phyloP scores from a whole-genome alignment of 2,797 vertebrate genomes.

The Eupleurogrammus muticus region DNA sequence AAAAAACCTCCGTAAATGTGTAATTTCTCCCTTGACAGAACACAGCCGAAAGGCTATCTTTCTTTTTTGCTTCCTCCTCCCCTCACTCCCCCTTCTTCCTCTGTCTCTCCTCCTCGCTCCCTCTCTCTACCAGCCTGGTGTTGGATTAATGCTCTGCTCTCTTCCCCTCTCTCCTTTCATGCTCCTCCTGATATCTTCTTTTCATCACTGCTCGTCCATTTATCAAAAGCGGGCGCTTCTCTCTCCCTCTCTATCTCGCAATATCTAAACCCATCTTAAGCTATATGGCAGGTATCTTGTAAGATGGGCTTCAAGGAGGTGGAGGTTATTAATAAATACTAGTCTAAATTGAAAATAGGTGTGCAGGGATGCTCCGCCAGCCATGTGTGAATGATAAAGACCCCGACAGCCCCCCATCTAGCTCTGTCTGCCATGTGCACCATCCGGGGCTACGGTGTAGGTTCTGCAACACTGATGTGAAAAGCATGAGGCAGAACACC shows the following conservation, averaged over 20 bases:
- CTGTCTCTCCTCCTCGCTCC: conserved; percentile 78
- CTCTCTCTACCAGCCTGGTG: conserved; percentile 72
- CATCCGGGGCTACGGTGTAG: conserved; percentile 50
- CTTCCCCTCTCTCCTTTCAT: conserved; percentile 87
- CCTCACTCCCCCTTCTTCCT: conserved; percentile 63
- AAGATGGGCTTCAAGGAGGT: conserved; percentile 63
- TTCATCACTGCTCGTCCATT: conserved; percentile 96
- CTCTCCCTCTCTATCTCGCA: conserved; percentile 42
- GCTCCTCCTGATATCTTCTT: conserved; percentile 94
- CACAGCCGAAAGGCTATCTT: conserved; percentile 95
- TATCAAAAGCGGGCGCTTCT: conserved; percentile 88
- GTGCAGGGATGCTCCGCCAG: conserved; percentile 83
- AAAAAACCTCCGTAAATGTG: conserved; percentile 99
- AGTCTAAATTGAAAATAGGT: conserved; percentile 78
- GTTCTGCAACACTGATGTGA: conserved; percentile 79
- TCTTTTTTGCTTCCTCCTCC: conserved; percentile 91
- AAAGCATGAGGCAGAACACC: conserved; percentile 79
- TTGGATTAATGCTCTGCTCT: conserved; percentile 79
- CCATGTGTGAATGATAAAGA: conserved; percentile 94
- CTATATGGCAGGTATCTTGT: conserved; percentile 64
- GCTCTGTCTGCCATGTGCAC: conserved; percentile 45
- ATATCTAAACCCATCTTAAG: conserved; percentile 57
- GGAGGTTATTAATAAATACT: conserved; percentile 76
- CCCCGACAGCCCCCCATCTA: conserved; percentile 83
- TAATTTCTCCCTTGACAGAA: conserved; percentile 99